Percentiles rank a stretch among this genome's conserved stretches.
Conservation (phyloP, 2,113 vertebrate genomes). For the Morone chrysops region DNA sequence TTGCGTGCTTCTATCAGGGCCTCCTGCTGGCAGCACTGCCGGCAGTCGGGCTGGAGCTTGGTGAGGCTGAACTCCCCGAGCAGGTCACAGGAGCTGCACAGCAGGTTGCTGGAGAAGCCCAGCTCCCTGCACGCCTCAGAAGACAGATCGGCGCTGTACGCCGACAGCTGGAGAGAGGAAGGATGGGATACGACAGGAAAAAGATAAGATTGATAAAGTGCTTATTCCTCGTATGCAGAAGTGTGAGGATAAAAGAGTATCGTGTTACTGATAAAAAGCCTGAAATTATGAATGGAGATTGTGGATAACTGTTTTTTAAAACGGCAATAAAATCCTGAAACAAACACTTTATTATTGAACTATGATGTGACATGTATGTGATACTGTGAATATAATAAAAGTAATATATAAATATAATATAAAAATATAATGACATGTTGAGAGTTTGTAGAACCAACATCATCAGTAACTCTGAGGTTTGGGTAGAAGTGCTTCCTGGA, state of each 20-base stretch:
- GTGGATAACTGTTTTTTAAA: neutral
- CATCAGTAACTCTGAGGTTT: too few relatives aligned
- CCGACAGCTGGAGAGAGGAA: conserved; percentile 83
- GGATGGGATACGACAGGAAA: neutral
- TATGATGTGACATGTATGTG: neutral
- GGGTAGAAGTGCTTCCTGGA: too few relatives aligned
- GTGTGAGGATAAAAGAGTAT: neutral
- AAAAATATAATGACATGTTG: too few relatives aligned
- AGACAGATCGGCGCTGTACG: conserved; percentile 89
- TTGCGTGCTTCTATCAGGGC: conserved; percentile 93
- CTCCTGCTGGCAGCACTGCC: conserved; percentile 97
- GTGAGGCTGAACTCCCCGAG: conserved; percentile 93
- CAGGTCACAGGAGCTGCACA: conserved; percentile 96
- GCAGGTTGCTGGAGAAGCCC: conserved; percentile 97
- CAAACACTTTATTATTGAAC: neutral
- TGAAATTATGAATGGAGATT: neutral
- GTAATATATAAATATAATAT: neutral
- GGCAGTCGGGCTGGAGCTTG: conserved; percentile 89
- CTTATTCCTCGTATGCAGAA: neutral
- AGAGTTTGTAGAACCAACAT: too few relatives aligned
- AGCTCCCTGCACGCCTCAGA: conserved; percentile 95
- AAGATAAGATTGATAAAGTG: neutral
- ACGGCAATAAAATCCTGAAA: neutral
- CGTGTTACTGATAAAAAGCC: neutral
- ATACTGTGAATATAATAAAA: neutral